Conservation (phyloP, 2,113 vertebrate species). For the Clarias batrachus region DNA sequence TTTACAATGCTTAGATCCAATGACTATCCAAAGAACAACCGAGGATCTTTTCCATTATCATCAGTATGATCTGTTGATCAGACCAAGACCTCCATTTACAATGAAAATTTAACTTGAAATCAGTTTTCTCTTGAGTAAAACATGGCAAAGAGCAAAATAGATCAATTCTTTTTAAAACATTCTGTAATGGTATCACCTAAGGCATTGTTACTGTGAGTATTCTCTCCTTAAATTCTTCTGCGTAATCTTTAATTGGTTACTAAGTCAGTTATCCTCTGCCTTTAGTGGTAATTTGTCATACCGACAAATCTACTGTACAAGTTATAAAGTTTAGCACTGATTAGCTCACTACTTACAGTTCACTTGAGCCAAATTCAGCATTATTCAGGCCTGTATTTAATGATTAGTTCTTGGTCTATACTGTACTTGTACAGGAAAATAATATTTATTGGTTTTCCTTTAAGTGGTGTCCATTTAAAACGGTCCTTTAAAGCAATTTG, state of each 20-base stretch:
- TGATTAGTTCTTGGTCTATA: background rate
- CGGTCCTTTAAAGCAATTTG: background rate
- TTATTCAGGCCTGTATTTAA: background rate
- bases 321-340: background rate
- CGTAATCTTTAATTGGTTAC: background rate
- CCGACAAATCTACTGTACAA: background rate
- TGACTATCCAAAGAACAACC: background rate
- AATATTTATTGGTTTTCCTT: background rate
- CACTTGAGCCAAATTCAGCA: background rate
- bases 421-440: background rate
- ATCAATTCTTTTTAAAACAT: background rate
- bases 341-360: background rate
- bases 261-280: background rate
- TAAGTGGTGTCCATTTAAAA: slow-evolving; percentile 14
- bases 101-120: background rate
- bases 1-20: background rate
- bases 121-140: background rate
- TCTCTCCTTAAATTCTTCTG: too few relatives aligned
- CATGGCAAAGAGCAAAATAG: background rate
- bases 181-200: background rate
- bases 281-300: background rate
- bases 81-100: background rate
- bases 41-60: background rate
- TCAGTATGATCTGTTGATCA: background rate
- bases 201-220: background rate